A percentile compares a stretch with the other conserved stretches of the same genome.
Conservation (phyloP, 2,113 vertebrate species). For the Psilopsiagon aurifrons region DNA sequence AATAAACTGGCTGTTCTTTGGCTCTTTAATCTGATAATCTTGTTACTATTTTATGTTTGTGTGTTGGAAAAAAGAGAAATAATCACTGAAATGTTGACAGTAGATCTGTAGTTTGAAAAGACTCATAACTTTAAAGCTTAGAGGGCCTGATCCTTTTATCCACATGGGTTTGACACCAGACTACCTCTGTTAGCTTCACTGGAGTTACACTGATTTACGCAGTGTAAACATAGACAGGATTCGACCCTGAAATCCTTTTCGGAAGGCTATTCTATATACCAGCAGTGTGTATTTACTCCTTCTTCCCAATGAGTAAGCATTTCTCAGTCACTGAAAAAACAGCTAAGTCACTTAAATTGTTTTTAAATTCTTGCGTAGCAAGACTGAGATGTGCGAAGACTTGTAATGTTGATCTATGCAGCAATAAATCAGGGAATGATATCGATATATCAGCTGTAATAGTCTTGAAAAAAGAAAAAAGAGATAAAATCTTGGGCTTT, state of each 20-base stretch:
- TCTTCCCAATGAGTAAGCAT: not conserved
- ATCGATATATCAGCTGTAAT: not conserved
- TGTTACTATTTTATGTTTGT: constrained; percentile 60
- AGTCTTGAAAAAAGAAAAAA: not conserved
- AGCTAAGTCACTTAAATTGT: not conserved
- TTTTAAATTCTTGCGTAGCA: not conserved
- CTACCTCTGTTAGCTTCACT: constrained; percentile 36
- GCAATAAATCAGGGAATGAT: not conserved
- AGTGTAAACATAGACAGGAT: constrained; percentile 43
- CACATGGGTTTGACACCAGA: constrained; percentile 7
- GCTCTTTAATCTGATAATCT: constrained; percentile 64
- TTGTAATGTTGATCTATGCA: not conserved
- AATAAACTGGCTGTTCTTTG: constrained; percentile 57
- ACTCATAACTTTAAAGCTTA: constrained; percentile 62
- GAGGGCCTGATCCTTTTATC: constrained; percentile 63
- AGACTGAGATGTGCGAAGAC: not conserved
- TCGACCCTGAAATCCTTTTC: constrained; percentile 38
- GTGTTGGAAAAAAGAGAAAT: constrained; percentile 36
- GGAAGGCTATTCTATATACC: constrained; percentile 1
- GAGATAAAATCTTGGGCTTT: not conserved
- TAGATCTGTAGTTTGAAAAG: constrained; percentile 58
- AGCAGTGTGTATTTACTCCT: not conserved
- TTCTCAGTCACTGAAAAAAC: not conserved
- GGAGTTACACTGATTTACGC: constrained; percentile 48
- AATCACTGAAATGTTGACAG: constrained; percentile 50